Evolutionary conservation across 2,113 vertebrate species (phyloP), one percentile per base, ranked within the genome.

Genomic region (Myotis lucifugus): DNA sequence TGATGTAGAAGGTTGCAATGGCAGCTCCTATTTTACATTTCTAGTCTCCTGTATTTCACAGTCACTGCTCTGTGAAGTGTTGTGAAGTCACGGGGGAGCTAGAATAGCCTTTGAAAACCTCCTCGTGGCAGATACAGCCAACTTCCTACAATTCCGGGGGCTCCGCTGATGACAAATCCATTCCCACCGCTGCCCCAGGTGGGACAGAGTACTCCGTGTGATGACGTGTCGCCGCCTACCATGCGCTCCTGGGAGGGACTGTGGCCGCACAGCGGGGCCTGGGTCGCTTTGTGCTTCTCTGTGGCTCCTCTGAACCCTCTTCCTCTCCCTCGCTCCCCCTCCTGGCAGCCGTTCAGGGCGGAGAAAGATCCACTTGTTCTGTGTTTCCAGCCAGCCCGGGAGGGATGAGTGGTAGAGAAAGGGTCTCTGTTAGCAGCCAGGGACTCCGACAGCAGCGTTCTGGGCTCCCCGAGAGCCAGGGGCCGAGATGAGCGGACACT

Each of bases 361-460:
- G 95, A 97, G 97, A 97, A 97, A 97, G 97, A 95, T 96, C 95
- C 92, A 87, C 97, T 97, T 97, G 97, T 97, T 97, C 96, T 92
- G 96, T 96, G 96, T 96, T 93, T 96, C 97, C 95, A 96, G 93
- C 85, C 93, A 95, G 90, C 95, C 97, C 90, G 97, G 97, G 69
- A 96, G 92, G 97, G 92, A 95, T 97, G 86, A 88, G 94, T 96
- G 91, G 86, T 46, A 97, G 96, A 97, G 97, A 97, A 97, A 97
- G 97, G 96, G 95, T 96, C 96, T 97, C 97, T 97, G 97, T 97
- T 97, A 92, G 92, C 95, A 89, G 78, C 25, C 8, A 84, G 97
- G 88, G 78, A 73, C 77, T 88, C 87, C 74, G 96, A 93, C 85
- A 83, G 73, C 50, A 81, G 88, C 34, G 21, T 86, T 95, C 93